Evolutionary conservation across 1,140 invertebrate genomes (phyloP), one percentile per base, ranked within the genome.

Genomic region (Euborellia annulipes): DNA sequence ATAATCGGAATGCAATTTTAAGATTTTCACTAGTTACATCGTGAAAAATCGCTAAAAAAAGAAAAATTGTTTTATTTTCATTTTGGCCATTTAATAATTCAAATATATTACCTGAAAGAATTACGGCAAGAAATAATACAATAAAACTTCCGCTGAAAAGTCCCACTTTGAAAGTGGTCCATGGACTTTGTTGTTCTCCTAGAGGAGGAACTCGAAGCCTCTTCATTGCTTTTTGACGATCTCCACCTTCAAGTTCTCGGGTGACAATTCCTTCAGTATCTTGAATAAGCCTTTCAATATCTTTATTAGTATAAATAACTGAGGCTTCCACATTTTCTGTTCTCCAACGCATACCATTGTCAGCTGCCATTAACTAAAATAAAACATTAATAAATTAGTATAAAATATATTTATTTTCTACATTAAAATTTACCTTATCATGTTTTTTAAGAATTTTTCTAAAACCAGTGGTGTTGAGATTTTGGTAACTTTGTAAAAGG

Each of bases 161-260:
- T 2, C 86, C 86, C 48, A 85, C 78, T 65, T 82, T 78, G 58
- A 89, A 90, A 27, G 83, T 87, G 4, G 80, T 85, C 82, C 82
- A 85, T 0, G 82, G 82, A 43, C 66, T 69, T 65, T 93, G 88
- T 56, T 94, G 85, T 61, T 98, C 93, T 0, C 90, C 92, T 16
- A 98, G 63, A 0, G 94, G 94, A 2, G 94, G 94, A 0, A 98
- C 95, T 42, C 94, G 66, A 7, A 98, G 67, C 49, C 92, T 72
- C 68, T 98, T 97, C 94, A 98, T 98, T 0, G 93, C 94, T 47
- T 84, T 81, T 62, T 91, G 87, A n/a, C 94, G 65, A 64, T 98
- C 88, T 9, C 94, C 94, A 21, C 80, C 82, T 68, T 98, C 94
- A 41, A 99, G 66, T 45, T 95, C 88, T 50, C 78, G 80, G 0